These are phyloP conservation scores for Spea bombifrons DNA, from an alignment of 2,113 vertebrate genomes.

Conservation along the genomic window DNA sequence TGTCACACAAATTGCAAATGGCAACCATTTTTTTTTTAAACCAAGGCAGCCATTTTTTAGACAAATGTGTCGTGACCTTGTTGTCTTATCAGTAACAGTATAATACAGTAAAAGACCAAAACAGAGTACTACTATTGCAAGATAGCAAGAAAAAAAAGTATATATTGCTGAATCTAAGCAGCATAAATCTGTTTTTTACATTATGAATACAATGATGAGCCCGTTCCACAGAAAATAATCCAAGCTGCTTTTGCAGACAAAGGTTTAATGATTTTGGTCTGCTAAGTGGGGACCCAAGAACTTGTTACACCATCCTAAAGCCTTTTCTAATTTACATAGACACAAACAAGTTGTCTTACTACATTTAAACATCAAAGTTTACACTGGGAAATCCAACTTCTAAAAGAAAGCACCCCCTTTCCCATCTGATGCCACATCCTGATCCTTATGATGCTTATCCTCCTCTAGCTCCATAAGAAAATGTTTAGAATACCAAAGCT, in stretches of 20 bases:
- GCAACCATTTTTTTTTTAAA: not conserved
- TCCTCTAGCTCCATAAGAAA: not conserved
- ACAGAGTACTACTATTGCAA: too few relatives aligned
- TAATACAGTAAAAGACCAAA: not conserved
- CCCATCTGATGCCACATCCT: not conserved
- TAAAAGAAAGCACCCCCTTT: not conserved
- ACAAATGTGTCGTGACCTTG: not conserved
- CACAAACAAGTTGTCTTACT: not conserved
- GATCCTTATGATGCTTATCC: not conserved
- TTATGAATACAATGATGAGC: not conserved
- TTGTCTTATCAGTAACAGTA: not conserved
- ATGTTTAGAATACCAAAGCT: slow-evolving; percentile 11
- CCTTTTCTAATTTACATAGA: not conserved
- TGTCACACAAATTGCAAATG: too few relatives aligned
- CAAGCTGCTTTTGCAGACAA: not conserved
- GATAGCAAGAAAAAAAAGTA: too few relatives aligned
- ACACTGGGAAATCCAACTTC: not conserved
- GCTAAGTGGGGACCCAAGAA: not conserved
- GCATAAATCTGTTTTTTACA: not conserved
- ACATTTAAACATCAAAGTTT: not conserved
- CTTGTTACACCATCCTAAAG: not conserved
- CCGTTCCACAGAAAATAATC: not conserved
- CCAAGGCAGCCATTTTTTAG: not conserved
- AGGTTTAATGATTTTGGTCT: not conserved
- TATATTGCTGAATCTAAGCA: not conserved